Evolutionary conservation across 2,113 vertebrate species (phyloP).

Genomic region (Xyrauchen texanus): DNA sequence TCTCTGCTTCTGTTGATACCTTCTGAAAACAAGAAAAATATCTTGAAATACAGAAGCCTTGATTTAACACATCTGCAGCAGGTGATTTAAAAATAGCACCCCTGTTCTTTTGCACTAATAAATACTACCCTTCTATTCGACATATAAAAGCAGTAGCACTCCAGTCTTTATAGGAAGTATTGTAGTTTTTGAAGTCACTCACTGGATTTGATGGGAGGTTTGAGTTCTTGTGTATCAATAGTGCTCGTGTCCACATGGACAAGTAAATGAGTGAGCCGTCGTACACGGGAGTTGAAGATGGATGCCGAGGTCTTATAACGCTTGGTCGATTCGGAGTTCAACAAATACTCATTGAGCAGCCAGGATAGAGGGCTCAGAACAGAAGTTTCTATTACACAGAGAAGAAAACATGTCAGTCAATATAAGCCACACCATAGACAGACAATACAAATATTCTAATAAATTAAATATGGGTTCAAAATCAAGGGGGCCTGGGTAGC

Average conservation of each 20-base stretch:
- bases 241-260: slow-evolving; percentile 85
- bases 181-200: slow-evolving; percentile 46
- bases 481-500: no score
- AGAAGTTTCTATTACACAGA: slow-evolving; percentile 42
- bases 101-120: neutral
- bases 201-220: slow-evolving; percentile 75
- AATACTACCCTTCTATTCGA: no score
- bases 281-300: slow-evolving; percentile 83
- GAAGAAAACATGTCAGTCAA: neutral
- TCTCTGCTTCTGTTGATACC: slow-evolving; percentile 79
- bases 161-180: neutral
- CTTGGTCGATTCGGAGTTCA: slow-evolving; percentile 67
- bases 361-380: slow-evolving; percentile 81
- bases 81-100: no score
- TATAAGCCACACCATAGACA: neutral
- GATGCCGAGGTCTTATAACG: slow-evolving; percentile 61
- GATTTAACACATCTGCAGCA: no score
- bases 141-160: neutral
- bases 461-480: neutral
- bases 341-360: slow-evolving; percentile 87
- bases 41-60: slow-evolving; percentile 48
- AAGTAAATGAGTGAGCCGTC: slow-evolving; percentile 86
- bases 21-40: slow-evolving; percentile 74
- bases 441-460: neutral
- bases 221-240: slow-evolving; percentile 68